A percentile compares a stretch with the other conserved stretches of the same genome.
Evolutionary conservation across 1,140 invertebrate species (phyloP).

Genomic region (Proctacanthus coquilletti): DNA sequence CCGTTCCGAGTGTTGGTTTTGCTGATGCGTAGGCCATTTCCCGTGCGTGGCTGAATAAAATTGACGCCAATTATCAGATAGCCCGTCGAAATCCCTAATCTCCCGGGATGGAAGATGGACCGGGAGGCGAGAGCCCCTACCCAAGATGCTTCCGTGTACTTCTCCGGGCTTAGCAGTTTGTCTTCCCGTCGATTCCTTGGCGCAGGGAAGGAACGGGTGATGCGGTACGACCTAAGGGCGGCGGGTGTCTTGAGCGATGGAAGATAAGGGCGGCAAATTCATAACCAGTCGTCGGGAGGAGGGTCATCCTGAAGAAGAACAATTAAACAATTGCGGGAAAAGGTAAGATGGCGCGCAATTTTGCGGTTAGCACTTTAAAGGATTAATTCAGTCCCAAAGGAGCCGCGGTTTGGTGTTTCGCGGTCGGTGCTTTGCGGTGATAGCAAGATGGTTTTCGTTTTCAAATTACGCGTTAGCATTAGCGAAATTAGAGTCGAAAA

Average conservation of each 20-base stretch:
- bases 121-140: background rate
- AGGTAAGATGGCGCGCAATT: background rate
- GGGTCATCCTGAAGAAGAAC: background rate
- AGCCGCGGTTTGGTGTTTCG: no score
- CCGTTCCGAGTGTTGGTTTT: background rate
- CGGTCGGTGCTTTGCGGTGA: no score
- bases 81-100: background rate
- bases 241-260: background rate
- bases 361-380: constrained; percentile 1
- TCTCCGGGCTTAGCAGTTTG: background rate
- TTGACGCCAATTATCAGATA: constrained; percentile 4
- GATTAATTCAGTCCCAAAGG: constrained; percentile 4
- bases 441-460: no score
- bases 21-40: background rate
- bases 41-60: constrained; percentile 2
- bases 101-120: background rate
- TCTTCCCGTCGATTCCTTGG: background rate
- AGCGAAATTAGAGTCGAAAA: no score
- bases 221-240: background rate
- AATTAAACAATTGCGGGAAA: background rate
- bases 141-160: no score
- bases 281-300: background rate
- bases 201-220: background rate
- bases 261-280: background rate
- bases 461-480: no score